phyloP scores from a whole-genome alignment of 2,113 vertebrate genomes.

The Chrysemys picta region DNA sequence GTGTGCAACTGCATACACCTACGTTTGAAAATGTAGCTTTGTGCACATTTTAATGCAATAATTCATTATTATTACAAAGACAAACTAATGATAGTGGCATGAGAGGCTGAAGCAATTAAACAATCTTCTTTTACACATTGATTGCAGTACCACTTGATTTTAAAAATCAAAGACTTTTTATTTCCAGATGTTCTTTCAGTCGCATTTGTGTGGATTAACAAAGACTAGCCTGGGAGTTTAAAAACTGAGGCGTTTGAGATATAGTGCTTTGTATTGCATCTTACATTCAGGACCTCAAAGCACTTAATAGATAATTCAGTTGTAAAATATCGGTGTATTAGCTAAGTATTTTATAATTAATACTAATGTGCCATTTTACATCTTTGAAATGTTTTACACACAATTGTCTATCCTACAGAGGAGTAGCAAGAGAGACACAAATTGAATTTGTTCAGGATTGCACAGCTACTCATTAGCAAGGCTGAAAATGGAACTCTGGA shows the following conservation, averaged over 20 bases:
- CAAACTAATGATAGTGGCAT: not conserved
- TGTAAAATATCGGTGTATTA: not conserved
- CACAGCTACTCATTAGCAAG: not conserved
- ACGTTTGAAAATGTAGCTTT: not conserved
- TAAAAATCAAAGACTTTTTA: not conserved
- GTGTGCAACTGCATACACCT: accelerated
- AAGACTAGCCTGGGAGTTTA: conserved; percentile 7
- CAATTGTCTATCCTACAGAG: accelerated
- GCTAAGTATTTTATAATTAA: not conserved
- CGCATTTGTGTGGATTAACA: conserved; percentile 42
- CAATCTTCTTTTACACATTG: conserved; percentile 27
- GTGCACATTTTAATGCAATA: not conserved
- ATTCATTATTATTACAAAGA: not conserved
- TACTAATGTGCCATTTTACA: not conserved
- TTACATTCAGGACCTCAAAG: not conserved
- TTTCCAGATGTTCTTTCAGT: conserved; percentile 1
- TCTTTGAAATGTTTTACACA: not conserved
- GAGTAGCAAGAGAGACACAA: not conserved
- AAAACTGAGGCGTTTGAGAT: not conserved
- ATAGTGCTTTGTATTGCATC: not conserved
- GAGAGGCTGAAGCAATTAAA: conserved; percentile 1
- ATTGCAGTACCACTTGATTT: conserved; percentile 22
- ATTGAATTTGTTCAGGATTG: not conserved
- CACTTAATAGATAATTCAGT: conserved; percentile 10
- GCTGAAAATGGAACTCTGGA: not conserved